Evolutionary conservation across 2,888 invertebrate genomes (phyloP).

Genomic region (Clitarchus hookeri): DNA sequence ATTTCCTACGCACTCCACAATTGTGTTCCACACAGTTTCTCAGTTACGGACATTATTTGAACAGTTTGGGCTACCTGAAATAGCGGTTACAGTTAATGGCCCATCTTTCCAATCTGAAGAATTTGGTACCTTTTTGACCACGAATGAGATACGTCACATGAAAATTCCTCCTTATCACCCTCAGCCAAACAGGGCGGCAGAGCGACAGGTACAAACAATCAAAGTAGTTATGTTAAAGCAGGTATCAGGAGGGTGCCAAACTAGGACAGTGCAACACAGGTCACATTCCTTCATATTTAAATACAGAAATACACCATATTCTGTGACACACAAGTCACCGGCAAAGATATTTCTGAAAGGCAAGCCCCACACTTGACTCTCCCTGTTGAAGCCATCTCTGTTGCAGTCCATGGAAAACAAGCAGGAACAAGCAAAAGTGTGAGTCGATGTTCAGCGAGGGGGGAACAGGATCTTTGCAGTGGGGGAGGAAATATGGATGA

Average conservation of each 20-base stretch:
- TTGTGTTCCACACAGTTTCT: background rate
- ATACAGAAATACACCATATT: constrained; percentile 3
- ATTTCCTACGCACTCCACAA: background rate
- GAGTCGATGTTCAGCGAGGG: too few species aligned
- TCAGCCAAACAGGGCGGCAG: background rate
- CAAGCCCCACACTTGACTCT: too few species aligned
- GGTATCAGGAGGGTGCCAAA: background rate
- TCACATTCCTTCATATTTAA: background rate
- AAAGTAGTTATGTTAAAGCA: background rate
- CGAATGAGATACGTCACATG: background rate
- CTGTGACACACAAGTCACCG: background rate
- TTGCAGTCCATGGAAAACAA: too few species aligned
- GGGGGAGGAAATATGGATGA: too few species aligned
- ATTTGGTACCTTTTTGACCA: background rate
- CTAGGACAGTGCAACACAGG: background rate
- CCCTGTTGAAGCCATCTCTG: too few species aligned
- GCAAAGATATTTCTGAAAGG: background rate
- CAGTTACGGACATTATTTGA: background rate
- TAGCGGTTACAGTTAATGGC: background rate
- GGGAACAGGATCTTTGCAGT: too few species aligned
- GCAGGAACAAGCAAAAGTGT: too few species aligned
- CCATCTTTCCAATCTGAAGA: background rate
- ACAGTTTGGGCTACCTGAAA: background rate
- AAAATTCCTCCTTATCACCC: background rate
- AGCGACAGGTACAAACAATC: too few species aligned